A percentile compares a stretch with the other conserved stretches of the same genome.
phyloP scores from a whole-genome alignment of 1,140 invertebrate species.

The Sycophaga agraensis region DNA sequence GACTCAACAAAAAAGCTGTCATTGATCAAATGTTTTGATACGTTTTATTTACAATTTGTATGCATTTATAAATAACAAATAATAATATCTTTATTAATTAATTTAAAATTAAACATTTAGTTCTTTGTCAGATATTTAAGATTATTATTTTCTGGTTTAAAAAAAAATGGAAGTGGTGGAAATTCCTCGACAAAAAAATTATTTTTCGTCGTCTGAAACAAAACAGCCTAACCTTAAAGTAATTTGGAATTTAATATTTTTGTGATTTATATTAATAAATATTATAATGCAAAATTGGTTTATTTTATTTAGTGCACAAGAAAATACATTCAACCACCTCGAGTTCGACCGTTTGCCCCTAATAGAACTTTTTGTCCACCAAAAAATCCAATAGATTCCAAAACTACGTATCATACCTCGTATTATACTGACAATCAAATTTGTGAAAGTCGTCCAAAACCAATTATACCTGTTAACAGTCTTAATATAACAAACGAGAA shows the following conservation, averaged over 20 bases:
- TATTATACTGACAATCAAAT: constrained; percentile 53
- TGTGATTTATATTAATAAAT: neutral
- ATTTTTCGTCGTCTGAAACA: neutral
- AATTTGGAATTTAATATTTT: neutral
- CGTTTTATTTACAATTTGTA: constrained; percentile 14
- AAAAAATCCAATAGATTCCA: constrained; percentile 54
- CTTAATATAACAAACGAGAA: constrained; percentile 42
- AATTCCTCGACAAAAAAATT: neutral
- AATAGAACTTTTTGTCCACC: constrained; percentile 56
- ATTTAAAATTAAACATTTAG: neutral
- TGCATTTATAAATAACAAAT: constrained; percentile 7
- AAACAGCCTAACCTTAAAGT: constrained; percentile 5
- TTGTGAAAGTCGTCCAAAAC: constrained; percentile 35
- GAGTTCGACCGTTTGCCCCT: constrained; percentile 59
- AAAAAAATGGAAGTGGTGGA: constrained; percentile 33
- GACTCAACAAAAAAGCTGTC: neutral
- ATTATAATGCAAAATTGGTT: neutral
- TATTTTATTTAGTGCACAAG: constrained; percentile 32
- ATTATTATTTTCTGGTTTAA: neutral
- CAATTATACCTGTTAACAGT: constrained; percentile 46
- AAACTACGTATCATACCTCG: constrained; percentile 63
- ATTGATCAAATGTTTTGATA: constrained; percentile 25
- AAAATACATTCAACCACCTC: constrained; percentile 63
- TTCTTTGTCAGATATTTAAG: neutral
- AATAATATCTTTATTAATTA: neutral